Percentiles rank a stretch among this genome's conserved stretches.
These are phyloP conservation scores for Graptemys geographica DNA, from an alignment of 2,797 vertebrate species.

Conservation along the genomic window DNA sequence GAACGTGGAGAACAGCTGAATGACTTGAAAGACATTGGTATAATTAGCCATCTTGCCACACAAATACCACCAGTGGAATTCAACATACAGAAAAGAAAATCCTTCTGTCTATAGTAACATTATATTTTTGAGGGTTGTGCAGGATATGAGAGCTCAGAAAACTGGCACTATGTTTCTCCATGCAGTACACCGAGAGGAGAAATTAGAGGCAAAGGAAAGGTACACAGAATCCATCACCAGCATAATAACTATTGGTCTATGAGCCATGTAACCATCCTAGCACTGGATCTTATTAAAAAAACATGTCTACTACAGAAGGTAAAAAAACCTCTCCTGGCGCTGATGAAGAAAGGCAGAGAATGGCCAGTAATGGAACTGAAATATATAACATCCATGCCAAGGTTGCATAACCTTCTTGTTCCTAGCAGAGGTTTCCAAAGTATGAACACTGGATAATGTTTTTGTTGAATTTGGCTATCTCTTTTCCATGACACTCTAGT, in stretches of 20 bases:
- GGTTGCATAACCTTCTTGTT: background rate
- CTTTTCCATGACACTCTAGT: background rate
- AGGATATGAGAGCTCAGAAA: background rate
- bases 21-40: background rate
- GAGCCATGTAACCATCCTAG: background rate
- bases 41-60: background rate
- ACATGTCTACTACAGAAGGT: background rate
- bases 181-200: rapidly evolving
- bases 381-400: background rate
- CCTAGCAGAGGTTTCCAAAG: background rate
- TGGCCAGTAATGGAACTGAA: background rate
- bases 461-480: background rate
- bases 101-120: background rate
- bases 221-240: constrained; percentile 17
- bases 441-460: background rate
- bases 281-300: background rate
- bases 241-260: background rate
- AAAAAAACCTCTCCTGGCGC: constrained; percentile 18
- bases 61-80: constrained; percentile 31
- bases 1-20: background rate
- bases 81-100: background rate
- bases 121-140: constrained; percentile 5
- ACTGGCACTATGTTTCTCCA: rapidly evolving
- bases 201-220: background rate
- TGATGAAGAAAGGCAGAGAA: constrained; percentile 13